Evolutionary conservation across 2,888 invertebrate genomes (phyloP), one percentile per base, ranked within the genome.

Genomic region (Eubasilissa splendida): DNA sequence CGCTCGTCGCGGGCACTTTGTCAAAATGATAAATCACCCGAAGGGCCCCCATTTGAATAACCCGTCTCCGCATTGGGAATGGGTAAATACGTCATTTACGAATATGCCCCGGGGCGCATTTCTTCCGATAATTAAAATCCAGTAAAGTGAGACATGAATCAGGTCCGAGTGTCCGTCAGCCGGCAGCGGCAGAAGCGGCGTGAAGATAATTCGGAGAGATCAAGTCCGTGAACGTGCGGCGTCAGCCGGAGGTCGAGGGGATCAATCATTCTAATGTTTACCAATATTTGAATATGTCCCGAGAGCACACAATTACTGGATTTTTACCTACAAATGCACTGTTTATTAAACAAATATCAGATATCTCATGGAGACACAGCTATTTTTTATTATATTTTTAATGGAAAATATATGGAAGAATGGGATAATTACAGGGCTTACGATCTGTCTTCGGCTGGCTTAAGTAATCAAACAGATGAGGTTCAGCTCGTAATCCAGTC

Each of bases 11-110:
- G 42, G 42, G 42, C 42, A 42, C 42, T 42, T 42, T 42, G 42
- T 42, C 42, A 42, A 42, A 42, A 42, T 42, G 42, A 42, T 42
- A 2, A 5, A 42, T 42, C 42, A 42, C 42, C 42, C 42, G 63
- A 70, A 70, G 70, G 70, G 70, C 70, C 31, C 31, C 14, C 53
- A 70, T 70, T 54, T 70, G 70, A 70, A 70, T 70, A 54, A 53
- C 70, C 53, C 70, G 70, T 70, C 54, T 53, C 70, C 12, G 42
- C 2, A 11, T 68, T 63, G 42, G 31, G 53, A 53, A 50, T 4
- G 66, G 22, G 9, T 22, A 70, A n/a, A 53, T 14, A 53, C 60
- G 14, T 22, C 14, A 31, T 22, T 70, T 42, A 68, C 53, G 31
- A 9, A 70, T 22, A 53, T 8, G 70, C 70, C 70, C 5, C 1